Evolutionary conservation across 1,140 invertebrate genomes (phyloP).

Genomic region (Hycleus phaleratus): DNA sequence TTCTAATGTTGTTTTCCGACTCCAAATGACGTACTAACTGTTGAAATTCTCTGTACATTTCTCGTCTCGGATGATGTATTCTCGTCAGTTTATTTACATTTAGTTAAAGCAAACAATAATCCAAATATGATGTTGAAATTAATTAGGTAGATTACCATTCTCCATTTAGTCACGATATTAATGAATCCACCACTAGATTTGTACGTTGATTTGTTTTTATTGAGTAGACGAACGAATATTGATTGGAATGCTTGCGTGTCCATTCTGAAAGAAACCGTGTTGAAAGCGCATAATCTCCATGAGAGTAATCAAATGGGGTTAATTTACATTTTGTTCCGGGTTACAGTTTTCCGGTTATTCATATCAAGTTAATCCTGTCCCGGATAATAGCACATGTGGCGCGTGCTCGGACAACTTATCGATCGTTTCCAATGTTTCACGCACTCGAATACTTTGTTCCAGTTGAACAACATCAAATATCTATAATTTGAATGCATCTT

Average conservation of each 20-base stretch:
- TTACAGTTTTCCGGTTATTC: conserved; percentile 25
- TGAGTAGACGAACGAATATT: too few relatives aligned
- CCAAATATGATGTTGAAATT: too few relatives aligned
- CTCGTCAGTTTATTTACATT: too few relatives aligned
- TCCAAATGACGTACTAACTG: conserved; percentile 11
- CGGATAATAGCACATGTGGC: conserved; percentile 27
- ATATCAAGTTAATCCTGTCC: conserved; percentile 23
- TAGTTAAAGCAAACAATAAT: too few relatives aligned
- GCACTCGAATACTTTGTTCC: conserved; percentile 12
- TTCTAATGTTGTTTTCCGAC: conserved; percentile 13
- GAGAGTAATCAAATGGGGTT: conserved; percentile 18
- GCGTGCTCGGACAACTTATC: conserved; percentile 17
- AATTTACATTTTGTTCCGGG: conserved; percentile 28
- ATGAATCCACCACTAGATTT: neutral
- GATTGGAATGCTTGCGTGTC: too few relatives aligned
- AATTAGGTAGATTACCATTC: too few relatives aligned
- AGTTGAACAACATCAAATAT: neutral
- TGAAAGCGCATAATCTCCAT: conserved; percentile 11
- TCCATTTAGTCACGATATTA: too few relatives aligned
- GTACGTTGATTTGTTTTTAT: too few relatives aligned
- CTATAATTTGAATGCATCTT: neutral
- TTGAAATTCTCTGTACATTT: conserved; percentile 9
- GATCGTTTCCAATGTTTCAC: conserved; percentile 13
- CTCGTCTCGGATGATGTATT: too few relatives aligned
- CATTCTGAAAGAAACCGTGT: too few relatives aligned